Evolutionary conservation across 2,888 invertebrate species (phyloP).

Genomic region (Hylaea fasciaria): DNA sequence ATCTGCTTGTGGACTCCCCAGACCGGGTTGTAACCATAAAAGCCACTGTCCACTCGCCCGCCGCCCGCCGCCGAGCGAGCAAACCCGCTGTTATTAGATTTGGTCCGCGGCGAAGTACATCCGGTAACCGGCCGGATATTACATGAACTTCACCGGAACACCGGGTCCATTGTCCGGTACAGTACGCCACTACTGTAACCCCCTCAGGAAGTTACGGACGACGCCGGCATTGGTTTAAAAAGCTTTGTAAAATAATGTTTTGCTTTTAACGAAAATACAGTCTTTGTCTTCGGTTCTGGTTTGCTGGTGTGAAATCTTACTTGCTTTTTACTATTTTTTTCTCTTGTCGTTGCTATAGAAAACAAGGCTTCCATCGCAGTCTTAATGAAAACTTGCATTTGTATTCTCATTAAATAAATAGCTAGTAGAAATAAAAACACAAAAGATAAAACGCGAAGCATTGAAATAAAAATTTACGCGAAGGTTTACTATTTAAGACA

Average conservation of each 20-base stretch:
- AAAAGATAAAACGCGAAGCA: too few species aligned
- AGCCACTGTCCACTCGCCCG: background rate
- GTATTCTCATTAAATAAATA: too few species aligned
- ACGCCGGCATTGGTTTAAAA: conserved; percentile 26
- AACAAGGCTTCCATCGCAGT: too few species aligned
- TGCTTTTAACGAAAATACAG: conserved; percentile 17
- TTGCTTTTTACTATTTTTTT: background rate
- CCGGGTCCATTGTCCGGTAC: conserved; percentile 28
- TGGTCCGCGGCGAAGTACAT: background rate
- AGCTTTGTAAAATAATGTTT: conserved; percentile 24
- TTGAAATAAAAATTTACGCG: too few species aligned
- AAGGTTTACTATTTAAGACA: too few species aligned
- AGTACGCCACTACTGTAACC: conserved; percentile 35
- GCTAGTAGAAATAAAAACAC: too few species aligned
- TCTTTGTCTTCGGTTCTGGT: conserved; percentile 8
- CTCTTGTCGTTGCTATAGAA: background rate
- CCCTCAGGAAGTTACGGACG: conserved; percentile 31
- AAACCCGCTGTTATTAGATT: conserved; percentile 14
- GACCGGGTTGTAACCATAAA: background rate
- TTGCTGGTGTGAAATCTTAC: conserved; percentile 13
- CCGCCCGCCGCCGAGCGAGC: background rate
- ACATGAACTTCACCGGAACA: conserved; percentile 38
- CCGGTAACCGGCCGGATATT: conserved; percentile 38
- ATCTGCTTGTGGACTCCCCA: background rate
- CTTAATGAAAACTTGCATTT: too few species aligned